phyloP scores from a whole-genome alignment of 2,797 vertebrate species.

The Naso thynnoides region DNA sequence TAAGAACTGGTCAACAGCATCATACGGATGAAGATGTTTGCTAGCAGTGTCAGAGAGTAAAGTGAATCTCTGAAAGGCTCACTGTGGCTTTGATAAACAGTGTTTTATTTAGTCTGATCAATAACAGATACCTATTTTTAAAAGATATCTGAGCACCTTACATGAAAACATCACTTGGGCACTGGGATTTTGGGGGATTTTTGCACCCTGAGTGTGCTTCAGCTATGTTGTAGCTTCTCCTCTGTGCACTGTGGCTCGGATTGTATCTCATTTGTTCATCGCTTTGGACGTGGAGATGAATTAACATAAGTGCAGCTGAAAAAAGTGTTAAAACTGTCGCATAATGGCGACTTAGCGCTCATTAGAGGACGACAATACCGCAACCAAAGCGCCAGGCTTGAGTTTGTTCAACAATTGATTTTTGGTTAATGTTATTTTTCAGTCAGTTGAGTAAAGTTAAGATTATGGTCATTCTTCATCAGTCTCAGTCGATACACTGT shows the following conservation, averaged over 20 bases:
- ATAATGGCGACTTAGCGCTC: background rate
- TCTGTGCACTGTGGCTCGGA: background rate
- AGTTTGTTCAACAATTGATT: background rate
- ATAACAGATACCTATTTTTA: constrained; percentile 3
- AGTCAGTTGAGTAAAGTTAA: background rate
- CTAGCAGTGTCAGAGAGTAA: constrained; percentile 8
- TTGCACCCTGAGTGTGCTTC: background rate
- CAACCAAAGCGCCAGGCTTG: no score
- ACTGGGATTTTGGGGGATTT: background rate
- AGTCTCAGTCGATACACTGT: background rate
- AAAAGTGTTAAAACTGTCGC: background rate
- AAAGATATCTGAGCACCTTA: background rate
- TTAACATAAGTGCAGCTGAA: background rate
- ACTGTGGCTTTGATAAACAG: background rate
- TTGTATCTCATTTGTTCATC: background rate
- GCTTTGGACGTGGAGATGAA: background rate
- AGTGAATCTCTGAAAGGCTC: background rate
- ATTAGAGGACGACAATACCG: background rate
- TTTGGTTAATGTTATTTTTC: constrained; percentile 12
- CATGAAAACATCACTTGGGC: background rate
- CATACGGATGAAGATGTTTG: background rate
- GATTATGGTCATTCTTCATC: background rate
- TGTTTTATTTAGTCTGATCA: constrained; percentile 19
- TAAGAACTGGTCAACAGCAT: background rate
- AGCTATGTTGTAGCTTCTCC: background rate